phyloP scores from a whole-genome alignment of 2,113 vertebrate species.

The Aspiorhynchus laticeps region DNA sequence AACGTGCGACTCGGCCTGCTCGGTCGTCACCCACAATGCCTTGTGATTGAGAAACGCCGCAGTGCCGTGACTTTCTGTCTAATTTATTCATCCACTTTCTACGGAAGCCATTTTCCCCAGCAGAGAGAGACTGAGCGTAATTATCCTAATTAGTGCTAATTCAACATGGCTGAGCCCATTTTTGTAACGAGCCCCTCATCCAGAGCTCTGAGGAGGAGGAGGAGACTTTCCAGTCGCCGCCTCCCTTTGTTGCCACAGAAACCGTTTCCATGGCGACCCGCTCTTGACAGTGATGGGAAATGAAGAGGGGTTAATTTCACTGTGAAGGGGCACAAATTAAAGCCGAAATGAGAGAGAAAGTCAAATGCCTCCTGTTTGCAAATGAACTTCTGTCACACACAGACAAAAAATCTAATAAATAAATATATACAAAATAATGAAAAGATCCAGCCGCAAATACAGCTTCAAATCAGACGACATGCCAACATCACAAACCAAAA shows the following conservation, averaged over 20 bases:
- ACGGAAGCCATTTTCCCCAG: neutral
- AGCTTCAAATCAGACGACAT: neutral
- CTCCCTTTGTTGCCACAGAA: constrained; percentile 31
- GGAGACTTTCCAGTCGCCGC: no score
- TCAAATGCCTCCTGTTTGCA: constrained; percentile 26
- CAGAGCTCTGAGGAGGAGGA: constrained; percentile 50
- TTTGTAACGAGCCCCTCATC: constrained; percentile 52
- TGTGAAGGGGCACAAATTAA: constrained; percentile 41
- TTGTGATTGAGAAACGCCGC: constrained; percentile 5
- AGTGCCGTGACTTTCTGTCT: neutral
- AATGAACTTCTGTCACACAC: constrained; percentile 10
- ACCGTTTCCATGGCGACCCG: constrained; percentile 67
- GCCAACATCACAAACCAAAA: neutral
- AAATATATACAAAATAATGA: neutral
- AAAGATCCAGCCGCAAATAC: neutral
- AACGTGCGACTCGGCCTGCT: neutral
- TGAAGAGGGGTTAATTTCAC: constrained; percentile 49
- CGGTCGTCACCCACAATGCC: neutral
- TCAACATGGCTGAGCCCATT: constrained; percentile 55
- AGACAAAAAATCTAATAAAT: neutral
- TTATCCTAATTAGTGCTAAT: constrained; percentile 66
- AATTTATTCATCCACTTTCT: constrained; percentile 35
- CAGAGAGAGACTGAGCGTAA: constrained; percentile 43
- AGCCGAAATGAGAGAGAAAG: constrained; percentile 23
- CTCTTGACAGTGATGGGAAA: constrained; percentile 44